phyloP scores from a whole-genome alignment of 2,113 vertebrate genomes.

The Caranx ignobilis region DNA sequence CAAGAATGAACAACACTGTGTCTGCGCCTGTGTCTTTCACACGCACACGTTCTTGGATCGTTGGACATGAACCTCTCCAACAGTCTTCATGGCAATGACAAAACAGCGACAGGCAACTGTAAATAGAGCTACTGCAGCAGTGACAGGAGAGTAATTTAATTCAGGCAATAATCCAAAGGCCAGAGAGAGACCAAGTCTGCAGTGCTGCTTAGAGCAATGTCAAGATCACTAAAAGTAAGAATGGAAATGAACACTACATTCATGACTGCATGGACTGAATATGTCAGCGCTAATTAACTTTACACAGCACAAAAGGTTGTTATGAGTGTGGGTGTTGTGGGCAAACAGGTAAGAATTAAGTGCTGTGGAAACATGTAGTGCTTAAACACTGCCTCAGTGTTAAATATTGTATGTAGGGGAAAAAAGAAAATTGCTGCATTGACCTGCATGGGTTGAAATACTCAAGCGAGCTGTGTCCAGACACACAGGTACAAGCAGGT shows the following conservation, averaged over 20 bases:
- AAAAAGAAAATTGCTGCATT: background rate
- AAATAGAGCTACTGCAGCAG: constrained; percentile 32
- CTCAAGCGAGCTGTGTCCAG: background rate
- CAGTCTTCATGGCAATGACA: background rate
- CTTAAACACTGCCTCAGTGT: background rate
- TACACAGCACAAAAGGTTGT: constrained; percentile 60
- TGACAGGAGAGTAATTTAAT: constrained; percentile 45
- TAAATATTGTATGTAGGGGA: background rate
- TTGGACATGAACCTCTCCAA: background rate
- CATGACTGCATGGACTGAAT: constrained; percentile 74
- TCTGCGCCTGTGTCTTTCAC: constrained; percentile 25
- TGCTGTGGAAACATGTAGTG: background rate
- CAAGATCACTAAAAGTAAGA: constrained; percentile 71
- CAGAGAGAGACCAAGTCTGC: constrained; percentile 36
- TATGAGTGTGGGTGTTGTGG: constrained; percentile 46
- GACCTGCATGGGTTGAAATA: background rate
- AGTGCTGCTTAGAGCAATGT: constrained; percentile 70
- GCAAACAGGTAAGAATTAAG: constrained; percentile 55
- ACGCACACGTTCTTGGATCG: background rate
- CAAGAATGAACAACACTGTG: constrained; percentile 47
- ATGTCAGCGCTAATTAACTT: constrained; percentile 72
- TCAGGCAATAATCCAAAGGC: constrained; percentile 45
- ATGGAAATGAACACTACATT: constrained; percentile 59
- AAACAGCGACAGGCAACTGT: constrained; percentile 7
- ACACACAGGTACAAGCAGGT: background rate